Percentiles rank a stretch among this genome's conserved stretches.
These are phyloP conservation scores for Andricus curvator DNA, from an alignment of 2,888 invertebrate genomes.

Conservation along the genomic window DNA sequence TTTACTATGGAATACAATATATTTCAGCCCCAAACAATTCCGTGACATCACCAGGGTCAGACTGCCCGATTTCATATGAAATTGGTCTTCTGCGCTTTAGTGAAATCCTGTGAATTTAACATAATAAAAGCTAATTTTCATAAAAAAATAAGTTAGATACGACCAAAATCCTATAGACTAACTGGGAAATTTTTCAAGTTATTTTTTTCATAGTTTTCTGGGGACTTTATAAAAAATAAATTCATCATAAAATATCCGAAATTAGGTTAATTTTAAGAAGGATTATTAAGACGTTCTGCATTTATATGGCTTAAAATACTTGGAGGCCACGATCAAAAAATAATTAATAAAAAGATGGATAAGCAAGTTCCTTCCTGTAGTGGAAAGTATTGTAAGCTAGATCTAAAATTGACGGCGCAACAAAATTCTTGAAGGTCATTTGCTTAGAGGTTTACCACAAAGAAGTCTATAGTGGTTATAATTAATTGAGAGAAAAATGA, in stretches of 20 bases:
- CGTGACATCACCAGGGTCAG: no score
- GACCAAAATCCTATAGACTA: no score
- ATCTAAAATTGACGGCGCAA: no score
- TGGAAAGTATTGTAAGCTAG: background rate
- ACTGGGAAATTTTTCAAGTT: no score
- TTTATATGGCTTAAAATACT: background rate
- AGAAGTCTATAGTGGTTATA: background rate
- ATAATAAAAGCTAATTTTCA: no score
- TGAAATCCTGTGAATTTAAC: no score
- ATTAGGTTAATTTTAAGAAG: background rate
- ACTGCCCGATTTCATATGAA: no score
- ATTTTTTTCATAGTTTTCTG: no score
- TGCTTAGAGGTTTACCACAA: background rate
- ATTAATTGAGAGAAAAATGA: slow-evolving; percentile 24
- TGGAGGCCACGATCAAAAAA: background rate
- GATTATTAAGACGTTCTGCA: background rate
- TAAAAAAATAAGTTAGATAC: no score
- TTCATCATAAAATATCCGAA: background rate
- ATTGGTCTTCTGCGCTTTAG: no score
- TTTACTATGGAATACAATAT: no score
- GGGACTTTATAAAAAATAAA: background rate
- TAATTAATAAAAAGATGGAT: background rate
- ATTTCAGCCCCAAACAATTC: no score
- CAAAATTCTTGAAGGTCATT: slow-evolving; percentile 3
- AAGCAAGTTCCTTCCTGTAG: background rate